These are phyloP conservation scores for Leptobrachium leishanense DNA, from an alignment of 2,113 vertebrate species.

Conservation along the genomic window DNA sequence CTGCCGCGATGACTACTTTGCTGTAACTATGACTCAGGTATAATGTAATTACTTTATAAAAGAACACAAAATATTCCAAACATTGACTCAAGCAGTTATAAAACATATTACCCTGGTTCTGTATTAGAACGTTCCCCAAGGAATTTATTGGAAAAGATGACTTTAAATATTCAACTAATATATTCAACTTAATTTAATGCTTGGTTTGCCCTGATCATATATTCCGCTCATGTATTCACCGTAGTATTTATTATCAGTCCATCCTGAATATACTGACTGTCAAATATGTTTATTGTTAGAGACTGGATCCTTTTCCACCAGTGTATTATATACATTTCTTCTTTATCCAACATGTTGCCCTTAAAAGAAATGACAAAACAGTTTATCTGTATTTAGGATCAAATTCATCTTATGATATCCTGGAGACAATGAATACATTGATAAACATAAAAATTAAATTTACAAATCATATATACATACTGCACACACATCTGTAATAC, in stretches of 20 bases:
- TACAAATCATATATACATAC: too few relatives aligned
- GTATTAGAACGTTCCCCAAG: too few relatives aligned
- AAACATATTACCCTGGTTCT: neutral
- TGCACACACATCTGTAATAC: too few relatives aligned
- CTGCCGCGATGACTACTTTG: neutral
- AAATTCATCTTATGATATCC: too few relatives aligned
- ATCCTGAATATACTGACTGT: neutral
- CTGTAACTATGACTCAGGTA: constrained; percentile 8
- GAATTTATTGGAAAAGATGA: neutral
- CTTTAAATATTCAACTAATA: constrained; percentile 16
- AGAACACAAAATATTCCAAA: neutral
- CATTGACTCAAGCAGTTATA: neutral
- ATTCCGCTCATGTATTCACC: neutral
- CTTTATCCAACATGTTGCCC: too few relatives aligned
- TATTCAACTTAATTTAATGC: neutral
- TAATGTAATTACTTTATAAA: neutral
- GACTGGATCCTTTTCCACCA: too few relatives aligned
- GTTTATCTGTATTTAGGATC: too few relatives aligned
- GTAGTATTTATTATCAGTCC: neutral
- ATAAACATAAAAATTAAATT: too few relatives aligned
- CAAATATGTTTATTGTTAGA: neutral
- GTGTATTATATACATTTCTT: too few relatives aligned
- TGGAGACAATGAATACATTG: too few relatives aligned
- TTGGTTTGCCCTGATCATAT: neutral
- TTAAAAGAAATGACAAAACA: too few relatives aligned